Evolutionary conservation across 2,797 vertebrate species (phyloP).

Genomic region (Clarias pachynema): DNA sequence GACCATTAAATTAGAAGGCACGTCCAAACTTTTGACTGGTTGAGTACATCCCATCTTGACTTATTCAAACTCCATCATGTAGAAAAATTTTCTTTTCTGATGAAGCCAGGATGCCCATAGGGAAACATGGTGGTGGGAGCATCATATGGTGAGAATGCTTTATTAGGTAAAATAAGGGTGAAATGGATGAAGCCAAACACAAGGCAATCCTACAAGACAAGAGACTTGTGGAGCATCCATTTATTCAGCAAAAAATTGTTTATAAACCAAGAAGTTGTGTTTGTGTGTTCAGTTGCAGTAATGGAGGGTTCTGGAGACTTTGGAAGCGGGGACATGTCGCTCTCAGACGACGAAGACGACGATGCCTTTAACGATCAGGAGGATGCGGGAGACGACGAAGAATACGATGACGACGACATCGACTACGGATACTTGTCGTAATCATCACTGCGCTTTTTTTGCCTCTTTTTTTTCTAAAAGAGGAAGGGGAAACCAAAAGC

Average conservation of each 20-base stretch:
- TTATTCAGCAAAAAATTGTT: not conserved
- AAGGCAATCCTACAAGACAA: not conserved
- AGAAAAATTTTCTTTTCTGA: not conserved
- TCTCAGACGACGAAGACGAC: constrained; percentile 86
- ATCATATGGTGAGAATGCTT: no score
- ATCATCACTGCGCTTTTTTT: constrained; percentile 42
- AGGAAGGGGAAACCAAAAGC: constrained; percentile 65
- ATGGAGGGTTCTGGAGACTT: constrained; percentile 91
- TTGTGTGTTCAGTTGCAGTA: constrained; percentile 54
- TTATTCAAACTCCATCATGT: not conserved
- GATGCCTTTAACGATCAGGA: constrained; percentile 83
- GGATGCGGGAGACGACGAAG: constrained; percentile 82
- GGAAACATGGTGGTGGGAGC: constrained; percentile 5
- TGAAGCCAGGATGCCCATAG: not conserved
- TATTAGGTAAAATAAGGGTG: not conserved
- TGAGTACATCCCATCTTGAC: no score
- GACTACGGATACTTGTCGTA: constrained; percentile 88
- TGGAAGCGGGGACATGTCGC: constrained; percentile 88
- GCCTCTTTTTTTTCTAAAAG: constrained; percentile 39
- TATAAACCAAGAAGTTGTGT: not conserved
- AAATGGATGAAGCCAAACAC: no score
- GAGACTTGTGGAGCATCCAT: not conserved
- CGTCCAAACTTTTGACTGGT: no score
- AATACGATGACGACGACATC: constrained; percentile 86
- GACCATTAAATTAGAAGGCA: no score